phyloP scores from a whole-genome alignment of 2,888 invertebrate genomes.

The Hydriomena furcata region DNA sequence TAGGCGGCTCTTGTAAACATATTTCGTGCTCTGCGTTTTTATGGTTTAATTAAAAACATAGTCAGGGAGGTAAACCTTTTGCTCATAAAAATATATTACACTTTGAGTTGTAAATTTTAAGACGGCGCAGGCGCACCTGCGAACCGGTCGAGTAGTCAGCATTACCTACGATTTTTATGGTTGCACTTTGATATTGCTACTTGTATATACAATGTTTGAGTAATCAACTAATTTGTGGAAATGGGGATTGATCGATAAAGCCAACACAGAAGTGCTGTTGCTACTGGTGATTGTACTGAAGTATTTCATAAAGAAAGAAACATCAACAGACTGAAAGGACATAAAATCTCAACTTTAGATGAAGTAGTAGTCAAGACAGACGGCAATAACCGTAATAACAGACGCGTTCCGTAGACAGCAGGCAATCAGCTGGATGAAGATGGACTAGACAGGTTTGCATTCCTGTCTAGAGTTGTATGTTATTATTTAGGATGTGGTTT shows the following conservation, averaged over 20 bases:
- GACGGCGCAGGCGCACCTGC: conserved; percentile 9
- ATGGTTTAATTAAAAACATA: conserved; percentile 17
- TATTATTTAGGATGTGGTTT: not conserved
- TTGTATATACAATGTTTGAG: conserved; percentile 3
- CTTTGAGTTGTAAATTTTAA: conserved; percentile 13
- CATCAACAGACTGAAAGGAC: not conserved
- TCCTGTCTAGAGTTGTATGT: not conserved
- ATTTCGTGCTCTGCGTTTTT: not conserved
- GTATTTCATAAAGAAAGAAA: not conserved
- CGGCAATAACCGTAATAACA: conserved; percentile 1
- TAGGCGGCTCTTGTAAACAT: not conserved
- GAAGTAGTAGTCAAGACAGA: not conserved
- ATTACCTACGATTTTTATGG: conserved; percentile 1
- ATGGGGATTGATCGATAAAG: not conserved
- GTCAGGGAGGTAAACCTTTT: conserved; percentile 8
- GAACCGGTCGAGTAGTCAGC: conserved; percentile 1
- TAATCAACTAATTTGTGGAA: not conserved
- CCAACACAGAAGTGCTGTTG: no score
- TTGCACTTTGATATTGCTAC: conserved; percentile 2
- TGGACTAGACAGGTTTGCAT: conserved; percentile 1
- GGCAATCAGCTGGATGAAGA: conserved; percentile 5
- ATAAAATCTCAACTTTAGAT: not conserved
- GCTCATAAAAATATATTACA: conserved; percentile 17
- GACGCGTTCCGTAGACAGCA: not conserved
- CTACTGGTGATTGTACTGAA: no score